These are phyloP conservation scores for Acleris laterana DNA, from an alignment of 2,888 invertebrate genomes.

Conservation along the genomic window DNA sequence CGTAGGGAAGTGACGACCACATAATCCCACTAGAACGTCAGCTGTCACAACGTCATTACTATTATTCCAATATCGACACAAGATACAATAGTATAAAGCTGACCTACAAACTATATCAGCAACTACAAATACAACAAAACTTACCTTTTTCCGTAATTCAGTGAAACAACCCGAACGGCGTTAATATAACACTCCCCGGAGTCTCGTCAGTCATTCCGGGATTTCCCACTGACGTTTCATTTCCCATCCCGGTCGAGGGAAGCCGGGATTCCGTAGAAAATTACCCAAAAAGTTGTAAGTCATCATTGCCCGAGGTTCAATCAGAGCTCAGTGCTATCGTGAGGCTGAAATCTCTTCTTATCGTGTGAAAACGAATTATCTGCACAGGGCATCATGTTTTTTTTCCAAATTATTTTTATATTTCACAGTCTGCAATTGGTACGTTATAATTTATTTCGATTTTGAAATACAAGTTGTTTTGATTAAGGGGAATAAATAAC, in stretches of 20 bases:
- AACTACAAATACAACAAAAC: not conserved
- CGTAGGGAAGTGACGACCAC: no score
- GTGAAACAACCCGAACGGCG: not conserved
- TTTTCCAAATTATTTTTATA: no score
- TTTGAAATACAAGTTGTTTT: no score
- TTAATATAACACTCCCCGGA: conserved; percentile 6
- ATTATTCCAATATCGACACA: no score
- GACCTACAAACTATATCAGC: not conserved
- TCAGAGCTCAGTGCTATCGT: not conserved
- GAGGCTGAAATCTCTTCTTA: not conserved
- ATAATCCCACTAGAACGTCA: no score
- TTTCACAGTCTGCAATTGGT: no score
- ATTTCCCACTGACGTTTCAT: conserved; percentile 44
- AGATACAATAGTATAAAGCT: no score
- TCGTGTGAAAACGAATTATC: conserved; percentile 7
- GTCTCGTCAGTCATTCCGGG: conserved; percentile 44
- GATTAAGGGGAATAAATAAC: no score
- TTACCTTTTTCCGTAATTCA: not conserved
- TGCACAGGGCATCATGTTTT: no score
- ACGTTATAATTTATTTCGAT: no score
- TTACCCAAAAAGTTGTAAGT: conserved; percentile 9
- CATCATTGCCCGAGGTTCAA: conserved; percentile 7
- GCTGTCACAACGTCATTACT: no score
- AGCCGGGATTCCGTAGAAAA: conserved; percentile 18
- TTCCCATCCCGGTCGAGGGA: conserved; percentile 38